A percentile compares a stretch with the other conserved stretches of the same genome.
Conservation (phyloP, 1,140 invertebrate genomes). For the Battus philenor region DNA sequence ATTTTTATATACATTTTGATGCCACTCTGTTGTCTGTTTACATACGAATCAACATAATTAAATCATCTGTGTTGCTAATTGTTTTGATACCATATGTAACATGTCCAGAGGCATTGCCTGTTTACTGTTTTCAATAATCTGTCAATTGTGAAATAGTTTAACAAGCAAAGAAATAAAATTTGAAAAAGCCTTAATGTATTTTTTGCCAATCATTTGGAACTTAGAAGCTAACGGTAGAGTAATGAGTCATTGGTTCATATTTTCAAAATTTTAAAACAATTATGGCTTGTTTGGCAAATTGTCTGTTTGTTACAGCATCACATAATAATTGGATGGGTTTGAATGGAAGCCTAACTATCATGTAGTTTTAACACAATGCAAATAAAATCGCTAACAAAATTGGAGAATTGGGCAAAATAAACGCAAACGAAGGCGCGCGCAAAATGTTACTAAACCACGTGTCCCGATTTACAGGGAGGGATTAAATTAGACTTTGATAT, state of each 20-base stretch:
- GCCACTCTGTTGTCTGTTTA: too few species aligned
- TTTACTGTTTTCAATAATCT: conserved; percentile 2
- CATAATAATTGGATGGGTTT: conserved; percentile 18
- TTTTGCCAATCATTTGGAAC: conserved; percentile 9
- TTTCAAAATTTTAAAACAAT: conserved; percentile 10
- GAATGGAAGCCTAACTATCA: conserved; percentile 13
- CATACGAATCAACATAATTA: too few species aligned
- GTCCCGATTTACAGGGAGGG: conserved; percentile 2
- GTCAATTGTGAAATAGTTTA: conserved; percentile 12
- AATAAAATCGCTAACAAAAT: conserved; percentile 1
- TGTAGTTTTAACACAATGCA: conserved; percentile 6
- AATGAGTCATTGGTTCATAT: neutral
- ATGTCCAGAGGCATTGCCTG: neutral
- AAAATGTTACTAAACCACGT: conserved; percentile 5
- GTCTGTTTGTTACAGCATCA: conserved; percentile 17
- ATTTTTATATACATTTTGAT: too few species aligned
- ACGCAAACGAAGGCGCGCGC: conserved; percentile 4
- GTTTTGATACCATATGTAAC: too few species aligned
- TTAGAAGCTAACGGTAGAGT: neutral
- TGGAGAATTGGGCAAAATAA: conserved; percentile 6
- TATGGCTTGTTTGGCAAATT: conserved; percentile 14
- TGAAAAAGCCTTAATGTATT: conserved; percentile 12
- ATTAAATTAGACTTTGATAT: conserved; percentile 16
- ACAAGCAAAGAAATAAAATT: conserved; percentile 9
- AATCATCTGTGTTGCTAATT: too few species aligned